Evolutionary conservation across 2,888 invertebrate genomes (phyloP), one percentile per base, ranked within the genome.

Genomic region (Apotomis capreana): DNA sequence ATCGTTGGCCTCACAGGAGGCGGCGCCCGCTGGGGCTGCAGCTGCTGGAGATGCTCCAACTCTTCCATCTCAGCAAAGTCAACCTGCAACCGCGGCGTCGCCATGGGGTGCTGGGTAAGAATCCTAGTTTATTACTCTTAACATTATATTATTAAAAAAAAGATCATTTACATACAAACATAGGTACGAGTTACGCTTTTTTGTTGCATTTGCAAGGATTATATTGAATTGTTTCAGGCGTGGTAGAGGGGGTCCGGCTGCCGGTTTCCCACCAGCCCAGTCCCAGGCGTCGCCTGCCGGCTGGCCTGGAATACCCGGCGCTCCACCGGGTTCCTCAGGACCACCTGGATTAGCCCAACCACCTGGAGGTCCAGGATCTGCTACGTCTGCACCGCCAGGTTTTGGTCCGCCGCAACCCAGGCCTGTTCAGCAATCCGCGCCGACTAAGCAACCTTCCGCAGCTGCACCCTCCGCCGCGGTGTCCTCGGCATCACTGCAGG

Each of bases 1-100:
- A 6, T 65, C 65, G 5, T 46, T 65, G 26, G 65, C 65, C 13
- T 46, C 57, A n/a, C 78, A 76, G 63, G 79, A 78, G 70, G 78
- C 61, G 60, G 60, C 44, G 13, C 68, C 70, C 58, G 37, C 63
- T 5, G 72, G 74, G 68, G 62, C 71, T 61, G 26, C 67, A n/a
- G 44, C 60, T 10, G 26, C 49, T 46, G 69, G 51, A 9, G 46
- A 15, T 12, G 54, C 55, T 6, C 54, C 8, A 6, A 52, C 40
- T 5, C 9, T 10, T 12, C 44, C 46, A 57, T n/a, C 55, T 26
- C 64, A 44, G 26, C 54, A 12, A 55, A 44, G 44, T 8, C 44
- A 44, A 44, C 5, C 46, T 10, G 40, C 40, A 44, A n/a, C 40
- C 12, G 36, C 63, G 3, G 40, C 63, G 71, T 58, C 74, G 46